phyloP scores from a whole-genome alignment of 1,140 invertebrate species.

The Calycopis cecrops region DNA sequence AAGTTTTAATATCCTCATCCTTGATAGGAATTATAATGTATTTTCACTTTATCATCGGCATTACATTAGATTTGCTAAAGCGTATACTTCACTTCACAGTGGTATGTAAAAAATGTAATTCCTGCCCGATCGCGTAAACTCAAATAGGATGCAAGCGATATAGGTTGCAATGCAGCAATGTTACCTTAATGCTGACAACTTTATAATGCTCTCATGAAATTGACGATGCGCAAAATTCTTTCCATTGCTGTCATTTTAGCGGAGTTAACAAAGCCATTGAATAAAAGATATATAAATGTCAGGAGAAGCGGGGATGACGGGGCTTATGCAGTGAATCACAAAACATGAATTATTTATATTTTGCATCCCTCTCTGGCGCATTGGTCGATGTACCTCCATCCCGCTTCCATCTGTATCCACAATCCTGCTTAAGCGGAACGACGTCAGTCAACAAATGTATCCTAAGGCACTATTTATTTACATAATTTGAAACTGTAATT shows the following conservation, averaged over 20 bases:
- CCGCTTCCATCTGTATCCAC: constrained; percentile 16
- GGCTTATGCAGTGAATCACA: constrained; percentile 35
- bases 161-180: no score
- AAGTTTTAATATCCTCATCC: no score
- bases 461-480: constrained; percentile 9
- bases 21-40: no score
- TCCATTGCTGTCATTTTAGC: constrained; percentile 3
- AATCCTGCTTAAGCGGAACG: constrained; percentile 14
- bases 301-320: constrained; percentile 21
- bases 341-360: constrained; percentile 38
- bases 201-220: background rate
- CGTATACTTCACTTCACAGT: no score
- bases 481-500: background rate
- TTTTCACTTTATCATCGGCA: no score
- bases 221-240: constrained; percentile 1
- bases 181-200: no score
- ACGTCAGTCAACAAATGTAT: constrained; percentile 16
- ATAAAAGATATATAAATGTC: constrained; percentile 21
- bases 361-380: constrained; percentile 19
- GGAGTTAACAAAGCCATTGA: constrained; percentile 19
- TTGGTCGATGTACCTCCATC: constrained; percentile 15
- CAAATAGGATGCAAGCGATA: no score
- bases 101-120: no score
- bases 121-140: no score
- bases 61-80: no score